Conservation (phyloP, 92 coral and sea anemone species). For the Desmophyllum pertusum region DNA sequence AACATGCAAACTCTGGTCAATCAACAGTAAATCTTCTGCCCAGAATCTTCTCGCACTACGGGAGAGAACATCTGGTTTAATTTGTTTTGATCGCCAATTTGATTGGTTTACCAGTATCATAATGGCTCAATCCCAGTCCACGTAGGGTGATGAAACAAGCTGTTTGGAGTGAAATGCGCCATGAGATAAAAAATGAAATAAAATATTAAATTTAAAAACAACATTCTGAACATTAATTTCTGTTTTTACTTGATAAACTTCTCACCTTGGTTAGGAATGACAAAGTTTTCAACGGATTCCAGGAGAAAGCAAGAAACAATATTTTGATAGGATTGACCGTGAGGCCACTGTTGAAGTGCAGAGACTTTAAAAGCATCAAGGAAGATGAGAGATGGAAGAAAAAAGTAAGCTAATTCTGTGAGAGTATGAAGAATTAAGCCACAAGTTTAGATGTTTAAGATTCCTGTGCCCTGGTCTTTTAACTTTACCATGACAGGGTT, state of each 20-base stretch:
- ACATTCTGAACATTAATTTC: neutral
- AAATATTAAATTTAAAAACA: neutral
- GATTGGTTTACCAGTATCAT: no score
- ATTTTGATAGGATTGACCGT: slow-evolving; percentile 74
- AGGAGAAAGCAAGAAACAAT: slow-evolving; percentile 77
- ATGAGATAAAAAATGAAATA: neutral
- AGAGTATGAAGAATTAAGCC: no score
- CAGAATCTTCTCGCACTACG: no score
- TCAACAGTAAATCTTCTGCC: no score
- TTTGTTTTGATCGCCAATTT: no score
- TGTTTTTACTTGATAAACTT: neutral
- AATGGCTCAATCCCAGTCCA: no score
- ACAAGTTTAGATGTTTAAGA: no score
- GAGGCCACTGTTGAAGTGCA: slow-evolving; percentile 81
- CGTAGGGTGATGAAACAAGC: no score
- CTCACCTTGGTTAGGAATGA: neutral
- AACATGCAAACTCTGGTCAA: no score
- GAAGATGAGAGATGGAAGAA: slow-evolving; percentile 80
- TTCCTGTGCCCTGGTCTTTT: neutral
- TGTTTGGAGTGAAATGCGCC: no score
- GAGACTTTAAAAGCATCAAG: slow-evolving; percentile 60
- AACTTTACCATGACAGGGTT: neutral
- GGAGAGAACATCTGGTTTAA: no score
- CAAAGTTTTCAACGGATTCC: slow-evolving; percentile 63
- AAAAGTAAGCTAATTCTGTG: slow-evolving; percentile 55